Percentiles rank a stretch among this genome's conserved stretches.
Conservation (phyloP, 2,797 vertebrate species). For the Peromyscus aztecus region DNA sequence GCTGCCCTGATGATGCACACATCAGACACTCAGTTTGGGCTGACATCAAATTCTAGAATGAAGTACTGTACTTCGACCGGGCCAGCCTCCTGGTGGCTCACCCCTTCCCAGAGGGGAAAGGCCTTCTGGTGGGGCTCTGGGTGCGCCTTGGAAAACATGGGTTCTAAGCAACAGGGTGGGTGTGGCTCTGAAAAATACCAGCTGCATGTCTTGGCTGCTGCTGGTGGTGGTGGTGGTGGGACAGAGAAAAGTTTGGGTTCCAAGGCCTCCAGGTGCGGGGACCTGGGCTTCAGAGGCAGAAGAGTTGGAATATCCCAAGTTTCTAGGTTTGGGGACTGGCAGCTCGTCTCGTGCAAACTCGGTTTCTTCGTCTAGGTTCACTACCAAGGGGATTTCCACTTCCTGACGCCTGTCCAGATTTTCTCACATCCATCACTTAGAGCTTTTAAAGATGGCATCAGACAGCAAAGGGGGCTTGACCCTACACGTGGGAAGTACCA, state of each 20-base stretch:
- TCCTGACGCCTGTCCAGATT: not conserved
- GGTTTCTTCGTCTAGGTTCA: not conserved
- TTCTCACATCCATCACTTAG: not conserved
- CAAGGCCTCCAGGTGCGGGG: not conserved
- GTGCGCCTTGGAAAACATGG: constrained; percentile 77
- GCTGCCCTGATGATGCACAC: constrained; percentile 73
- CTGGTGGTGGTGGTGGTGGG: constrained; percentile 49
- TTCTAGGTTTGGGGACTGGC: not conserved
- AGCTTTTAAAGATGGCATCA: constrained; percentile 23
- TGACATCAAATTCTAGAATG: constrained; percentile 73
- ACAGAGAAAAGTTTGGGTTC: not conserved
- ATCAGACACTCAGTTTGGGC: constrained; percentile 73
- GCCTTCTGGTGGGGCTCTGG: constrained; percentile 74
- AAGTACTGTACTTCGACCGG: constrained; percentile 34
- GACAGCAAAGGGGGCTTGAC: not conserved
- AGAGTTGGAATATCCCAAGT: not conserved
- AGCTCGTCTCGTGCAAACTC: not conserved
- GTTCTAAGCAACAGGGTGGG: constrained; percentile 78
- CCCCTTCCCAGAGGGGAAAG: constrained; percentile 80
- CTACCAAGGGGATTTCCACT: not conserved
- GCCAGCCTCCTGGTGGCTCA: constrained; percentile 72
- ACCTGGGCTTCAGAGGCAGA: not conserved
- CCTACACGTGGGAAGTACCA: not conserved
- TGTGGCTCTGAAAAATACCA: constrained; percentile 69
- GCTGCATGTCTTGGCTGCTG: constrained; percentile 74